A percentile compares a stretch with the other conserved stretches of the same genome.
phyloP scores from a whole-genome alignment of 2,888 invertebrate genomes.

The Callinectes sapidus region DNA sequence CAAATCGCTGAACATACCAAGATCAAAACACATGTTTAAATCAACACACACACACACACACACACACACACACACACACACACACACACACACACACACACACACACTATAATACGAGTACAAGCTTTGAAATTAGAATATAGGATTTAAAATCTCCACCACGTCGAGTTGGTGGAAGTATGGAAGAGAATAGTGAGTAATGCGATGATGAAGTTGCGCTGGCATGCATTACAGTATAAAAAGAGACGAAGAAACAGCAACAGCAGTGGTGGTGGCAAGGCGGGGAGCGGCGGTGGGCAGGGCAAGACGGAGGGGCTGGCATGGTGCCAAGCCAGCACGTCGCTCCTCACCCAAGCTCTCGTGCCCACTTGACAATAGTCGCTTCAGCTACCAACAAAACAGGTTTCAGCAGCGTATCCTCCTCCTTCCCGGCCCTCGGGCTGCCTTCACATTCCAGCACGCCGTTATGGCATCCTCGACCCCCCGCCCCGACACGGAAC shows the following conservation, averaged over 20 bases:
- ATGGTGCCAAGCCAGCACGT: conserved; percentile 57
- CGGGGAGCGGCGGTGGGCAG: conserved; percentile 28
- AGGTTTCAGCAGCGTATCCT: conserved; percentile 44
- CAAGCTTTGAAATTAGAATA: background rate
- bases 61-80: no score
- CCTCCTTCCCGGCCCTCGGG: background rate
- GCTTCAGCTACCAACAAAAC: conserved; percentile 54
- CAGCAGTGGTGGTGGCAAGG: background rate
- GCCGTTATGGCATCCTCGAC: conserved; percentile 19
- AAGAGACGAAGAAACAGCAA: background rate
- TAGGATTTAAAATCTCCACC: background rate
- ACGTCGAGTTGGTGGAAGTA: background rate
- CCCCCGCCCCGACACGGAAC: background rate
- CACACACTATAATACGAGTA: no score
- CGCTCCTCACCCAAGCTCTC: conserved; percentile 37
- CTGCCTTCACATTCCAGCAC: conserved; percentile 29
- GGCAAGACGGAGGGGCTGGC: conserved; percentile 48
- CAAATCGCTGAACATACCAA: background rate
- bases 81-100: no score
- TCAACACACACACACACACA: no score
- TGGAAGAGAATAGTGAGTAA: background rate
- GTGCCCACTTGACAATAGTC: conserved; percentile 62
- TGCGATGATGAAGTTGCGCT: background rate
- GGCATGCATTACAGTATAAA: background rate
- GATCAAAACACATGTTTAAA: background rate